Evolutionary conservation across 2,113 vertebrate genomes (phyloP).

Genomic region (Haemorhous mexicanus): DNA sequence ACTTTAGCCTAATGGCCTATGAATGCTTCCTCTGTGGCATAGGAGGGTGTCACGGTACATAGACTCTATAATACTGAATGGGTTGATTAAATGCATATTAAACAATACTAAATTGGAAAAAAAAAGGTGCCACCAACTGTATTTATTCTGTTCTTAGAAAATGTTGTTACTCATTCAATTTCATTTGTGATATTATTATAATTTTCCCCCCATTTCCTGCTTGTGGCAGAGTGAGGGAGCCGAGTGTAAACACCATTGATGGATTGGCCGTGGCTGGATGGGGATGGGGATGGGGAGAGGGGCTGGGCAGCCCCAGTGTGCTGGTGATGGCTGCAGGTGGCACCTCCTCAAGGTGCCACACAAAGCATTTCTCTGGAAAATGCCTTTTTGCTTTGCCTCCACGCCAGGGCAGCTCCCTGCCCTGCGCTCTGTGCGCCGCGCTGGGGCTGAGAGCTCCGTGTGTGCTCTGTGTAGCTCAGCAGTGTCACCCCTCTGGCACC

Average conservation of each 20-base stretch:
- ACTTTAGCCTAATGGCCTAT: constrained; percentile 83
- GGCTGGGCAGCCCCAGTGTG: neutral
- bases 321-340: neutral
- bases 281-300: neutral
- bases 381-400: neutral
- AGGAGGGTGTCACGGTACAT: constrained; percentile 81
- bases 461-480: fast-evolving
- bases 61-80: constrained; percentile 84
- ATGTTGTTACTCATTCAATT: constrained; percentile 71
- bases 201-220: constrained; percentile 48
- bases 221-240: constrained; percentile 26
- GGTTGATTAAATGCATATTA: constrained; percentile 91
- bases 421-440: fast-evolving
- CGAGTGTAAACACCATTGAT: neutral
- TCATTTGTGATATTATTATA: constrained; percentile 51
- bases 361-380: neutral
- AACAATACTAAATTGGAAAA: constrained; percentile 84
- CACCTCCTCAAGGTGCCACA: neutral
- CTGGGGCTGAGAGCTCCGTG: fast-evolving
- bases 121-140: constrained; percentile 69
- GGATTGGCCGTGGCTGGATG: neutral
- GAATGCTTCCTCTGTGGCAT: constrained; percentile 68
- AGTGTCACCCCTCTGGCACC: neutral
- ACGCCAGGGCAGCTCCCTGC: fast-evolving
- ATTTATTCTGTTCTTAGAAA: constrained; percentile 74